These are phyloP conservation scores for Embidobia sp. DNA, from an alignment of 2,888 invertebrate species.

Conservation along the genomic window DNA sequence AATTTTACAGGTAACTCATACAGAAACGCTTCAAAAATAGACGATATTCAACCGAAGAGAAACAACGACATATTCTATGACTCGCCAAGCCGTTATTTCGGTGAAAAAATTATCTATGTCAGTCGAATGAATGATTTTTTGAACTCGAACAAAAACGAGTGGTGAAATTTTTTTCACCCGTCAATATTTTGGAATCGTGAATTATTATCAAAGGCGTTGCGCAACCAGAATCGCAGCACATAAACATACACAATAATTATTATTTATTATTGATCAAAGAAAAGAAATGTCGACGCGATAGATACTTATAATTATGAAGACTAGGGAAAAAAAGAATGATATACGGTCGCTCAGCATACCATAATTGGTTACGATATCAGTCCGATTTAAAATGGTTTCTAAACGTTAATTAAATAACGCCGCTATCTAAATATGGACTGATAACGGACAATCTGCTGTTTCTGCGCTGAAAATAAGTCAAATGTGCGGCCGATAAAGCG, in stretches of 20 bases:
- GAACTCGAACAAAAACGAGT: no score
- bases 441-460: slow-evolving; percentile 36
- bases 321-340: slow-evolving; percentile 2
- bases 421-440: slow-evolving; percentile 50
- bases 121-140: no score
- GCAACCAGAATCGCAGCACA: neutral
- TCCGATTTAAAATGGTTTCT: slow-evolving; percentile 29
- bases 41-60: no score
- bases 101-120: no score
- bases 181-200: slow-evolving; percentile 7
- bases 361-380: slow-evolving; percentile 38
- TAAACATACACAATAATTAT: slow-evolving; percentile 5
- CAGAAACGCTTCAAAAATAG: no score
- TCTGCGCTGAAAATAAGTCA: slow-evolving; percentile 54
- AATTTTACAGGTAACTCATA: no score
- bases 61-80: no score
- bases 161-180: no score
- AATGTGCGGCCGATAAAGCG: slow-evolving; percentile 38
- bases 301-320: slow-evolving; percentile 8
- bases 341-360: neutral
- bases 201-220: neutral
- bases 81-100: no score
- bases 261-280: slow-evolving; percentile 8
- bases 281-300: slow-evolving; percentile 15
- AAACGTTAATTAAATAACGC: slow-evolving; percentile 52